Percentiles rank a stretch among this genome's conserved stretches.
These are phyloP conservation scores for Gambusia yucatana DNA, from an alignment of 2,797 vertebrate genomes.

Conservation along the genomic window DNA sequence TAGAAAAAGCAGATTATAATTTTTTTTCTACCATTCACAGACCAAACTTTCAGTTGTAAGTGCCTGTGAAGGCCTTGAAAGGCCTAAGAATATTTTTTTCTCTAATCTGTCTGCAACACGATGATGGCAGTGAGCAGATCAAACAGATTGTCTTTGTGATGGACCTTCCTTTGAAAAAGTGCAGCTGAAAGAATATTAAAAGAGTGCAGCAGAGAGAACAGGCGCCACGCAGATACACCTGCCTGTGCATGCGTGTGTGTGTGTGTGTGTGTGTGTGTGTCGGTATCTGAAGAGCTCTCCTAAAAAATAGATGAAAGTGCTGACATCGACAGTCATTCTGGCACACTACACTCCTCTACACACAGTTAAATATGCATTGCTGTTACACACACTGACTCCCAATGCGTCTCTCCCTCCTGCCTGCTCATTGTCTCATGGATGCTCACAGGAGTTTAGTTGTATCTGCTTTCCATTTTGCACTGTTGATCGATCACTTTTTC, in stretches of 20 bases:
- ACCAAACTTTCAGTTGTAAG: not conserved
- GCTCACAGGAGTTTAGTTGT: not conserved
- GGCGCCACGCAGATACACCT: slow-evolving; percentile 39
- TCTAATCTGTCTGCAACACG: slow-evolving; percentile 3
- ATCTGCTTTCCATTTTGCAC: slow-evolving; percentile 9
- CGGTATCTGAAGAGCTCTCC: slow-evolving; percentile 46
- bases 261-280: slow-evolving; percentile 1
- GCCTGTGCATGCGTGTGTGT: not conserved
- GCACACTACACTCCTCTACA: slow-evolving; percentile 28
- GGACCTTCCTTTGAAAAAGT: slow-evolving; percentile 68
- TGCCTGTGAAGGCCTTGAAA: not conserved
- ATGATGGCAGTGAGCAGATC: slow-evolving; percentile 53
- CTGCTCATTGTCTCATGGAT: slow-evolving; percentile 21
- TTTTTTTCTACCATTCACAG: not conserved
- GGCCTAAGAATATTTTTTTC: not conserved
- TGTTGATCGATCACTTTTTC: slow-evolving; percentile 26
- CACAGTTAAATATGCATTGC: slow-evolving; percentile 39
- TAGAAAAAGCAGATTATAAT: not conserved
- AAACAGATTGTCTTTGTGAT: slow-evolving; percentile 42
- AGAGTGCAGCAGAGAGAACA: slow-evolving; percentile 42
- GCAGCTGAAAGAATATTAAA: slow-evolving; percentile 70
- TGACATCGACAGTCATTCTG: slow-evolving; percentile 62
- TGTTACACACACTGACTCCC: slow-evolving; percentile 18
- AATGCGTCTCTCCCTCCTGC: slow-evolving; percentile 6
- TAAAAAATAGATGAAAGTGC: slow-evolving; percentile 77